Percentiles rank a stretch among this genome's conserved stretches.
Evolutionary conservation across 2,113 vertebrate species (phyloP).

Genomic region (Paramisgurnus dabryanus): DNA sequence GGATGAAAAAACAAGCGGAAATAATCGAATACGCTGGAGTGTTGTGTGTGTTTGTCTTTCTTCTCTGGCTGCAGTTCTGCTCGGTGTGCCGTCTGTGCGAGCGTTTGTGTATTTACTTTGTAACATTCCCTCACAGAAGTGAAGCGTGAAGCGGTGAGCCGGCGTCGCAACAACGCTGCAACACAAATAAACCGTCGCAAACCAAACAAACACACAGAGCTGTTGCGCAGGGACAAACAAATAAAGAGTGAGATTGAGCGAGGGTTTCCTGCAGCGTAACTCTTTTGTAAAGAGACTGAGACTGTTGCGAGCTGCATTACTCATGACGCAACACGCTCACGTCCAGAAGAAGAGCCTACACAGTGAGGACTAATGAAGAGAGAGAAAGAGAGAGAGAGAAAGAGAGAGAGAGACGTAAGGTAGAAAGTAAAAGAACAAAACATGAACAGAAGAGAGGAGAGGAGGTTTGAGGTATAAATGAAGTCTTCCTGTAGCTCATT

Average conservation of each 20-base stretch:
- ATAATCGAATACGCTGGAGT: slow-evolving; percentile 38
- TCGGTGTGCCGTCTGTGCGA: slow-evolving; percentile 50
- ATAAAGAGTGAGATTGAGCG: slow-evolving; percentile 42
- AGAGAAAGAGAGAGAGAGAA: not conserved
- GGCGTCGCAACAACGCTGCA: slow-evolving; percentile 57
- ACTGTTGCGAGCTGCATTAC: not conserved
- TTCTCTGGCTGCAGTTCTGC: slow-evolving; percentile 37
- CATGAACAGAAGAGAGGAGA: not conserved
- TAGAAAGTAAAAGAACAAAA: not conserved
- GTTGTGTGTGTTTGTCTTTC: slow-evolving; percentile 63
- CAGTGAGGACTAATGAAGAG: not conserved
- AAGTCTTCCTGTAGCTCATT: not conserved
- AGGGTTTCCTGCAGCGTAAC: slow-evolving; percentile 44
- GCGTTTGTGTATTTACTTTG: slow-evolving; percentile 63
- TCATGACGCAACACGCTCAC: not conserved
- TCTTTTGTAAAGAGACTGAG: not conserved
- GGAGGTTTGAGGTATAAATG: not conserved
- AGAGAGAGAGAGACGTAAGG: not conserved
- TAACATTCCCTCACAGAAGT: slow-evolving; percentile 69
- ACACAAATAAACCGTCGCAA: slow-evolving; percentile 68
- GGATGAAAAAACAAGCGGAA: slow-evolving; percentile 48
- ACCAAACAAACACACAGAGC: slow-evolving; percentile 65
- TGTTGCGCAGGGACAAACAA: slow-evolving; percentile 64
- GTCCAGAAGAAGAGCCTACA: not conserved
- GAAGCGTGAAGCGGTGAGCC: slow-evolving; percentile 62